Conservation (phyloP, 2,113 vertebrate species). For the Callipepla californica region DNA sequence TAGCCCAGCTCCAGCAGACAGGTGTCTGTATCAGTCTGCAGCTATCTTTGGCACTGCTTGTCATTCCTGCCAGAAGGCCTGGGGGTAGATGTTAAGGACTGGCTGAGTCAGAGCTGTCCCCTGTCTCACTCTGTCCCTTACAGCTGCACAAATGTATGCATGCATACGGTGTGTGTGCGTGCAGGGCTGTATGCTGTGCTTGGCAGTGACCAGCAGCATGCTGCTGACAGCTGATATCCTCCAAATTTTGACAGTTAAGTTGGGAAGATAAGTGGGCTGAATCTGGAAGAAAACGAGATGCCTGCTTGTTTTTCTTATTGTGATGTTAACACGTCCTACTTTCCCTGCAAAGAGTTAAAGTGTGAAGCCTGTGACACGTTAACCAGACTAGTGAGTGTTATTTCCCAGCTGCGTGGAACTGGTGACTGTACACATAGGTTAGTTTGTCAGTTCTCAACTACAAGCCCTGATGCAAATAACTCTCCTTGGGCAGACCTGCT, state of each 20-base stretch:
- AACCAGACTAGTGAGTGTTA: background rate
- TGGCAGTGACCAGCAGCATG: background rate
- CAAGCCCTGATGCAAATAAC: constrained; percentile 60
- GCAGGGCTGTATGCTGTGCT: background rate
- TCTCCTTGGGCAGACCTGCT: constrained; percentile 25
- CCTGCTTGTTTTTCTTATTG: background rate
- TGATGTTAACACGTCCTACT: background rate
- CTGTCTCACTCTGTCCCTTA: background rate
- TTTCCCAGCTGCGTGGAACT: background rate
- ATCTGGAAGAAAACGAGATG: background rate
- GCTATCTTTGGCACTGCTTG: background rate
- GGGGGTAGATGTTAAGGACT: background rate
- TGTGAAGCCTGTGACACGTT: background rate
- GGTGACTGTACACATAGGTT: constrained; percentile 26
- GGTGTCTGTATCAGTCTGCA: background rate
- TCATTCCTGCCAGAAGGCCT: background rate
- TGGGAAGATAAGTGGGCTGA: background rate
- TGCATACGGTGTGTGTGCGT: fast-evolving
- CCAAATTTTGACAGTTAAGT: background rate
- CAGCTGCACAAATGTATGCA: background rate
- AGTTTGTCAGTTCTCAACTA: constrained; percentile 52
- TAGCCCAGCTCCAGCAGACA: background rate
- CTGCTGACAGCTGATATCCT: background rate
- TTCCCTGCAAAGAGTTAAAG: constrained; percentile 13
- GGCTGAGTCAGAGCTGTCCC: background rate